A percentile compares a stretch with the other conserved stretches of the same genome.
Conservation (phyloP, 92 coral and sea anemone species). For the Phenganax marumi region DNA sequence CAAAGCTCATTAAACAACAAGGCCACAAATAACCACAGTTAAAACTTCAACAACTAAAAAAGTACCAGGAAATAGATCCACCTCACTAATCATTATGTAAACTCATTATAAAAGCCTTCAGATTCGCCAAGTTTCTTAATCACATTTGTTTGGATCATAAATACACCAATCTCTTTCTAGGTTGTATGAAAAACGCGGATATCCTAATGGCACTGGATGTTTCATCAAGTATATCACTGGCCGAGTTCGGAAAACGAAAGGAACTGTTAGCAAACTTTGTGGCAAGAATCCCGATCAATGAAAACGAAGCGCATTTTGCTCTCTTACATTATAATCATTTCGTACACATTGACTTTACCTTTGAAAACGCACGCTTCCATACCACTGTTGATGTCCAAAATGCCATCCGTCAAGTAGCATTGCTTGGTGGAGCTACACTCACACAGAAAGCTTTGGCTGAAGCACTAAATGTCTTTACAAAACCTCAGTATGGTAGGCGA, state of each 20-base stretch:
- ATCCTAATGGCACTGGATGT: constrained; percentile 38
- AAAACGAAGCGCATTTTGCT: constrained; percentile 37
- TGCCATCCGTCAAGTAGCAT: constrained; percentile 22
- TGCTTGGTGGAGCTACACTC: constrained; percentile 46
- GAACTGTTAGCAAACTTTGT: constrained; percentile 4
- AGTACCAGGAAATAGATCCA: background rate
- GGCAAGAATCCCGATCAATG: constrained; percentile 19
- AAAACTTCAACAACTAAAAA: background rate
- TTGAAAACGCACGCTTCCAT: constrained; percentile 29
- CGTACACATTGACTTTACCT: constrained; percentile 44
- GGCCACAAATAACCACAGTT: background rate
- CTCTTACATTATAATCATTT: constrained; percentile 53
- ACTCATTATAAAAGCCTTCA: background rate
- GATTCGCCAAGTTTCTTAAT: background rate
- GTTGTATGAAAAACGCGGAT: constrained; percentile 31
- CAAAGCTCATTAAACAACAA: background rate
- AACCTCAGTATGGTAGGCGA: constrained; percentile 29
- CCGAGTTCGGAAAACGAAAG: constrained; percentile 5
- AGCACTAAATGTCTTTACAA: constrained; percentile 10
- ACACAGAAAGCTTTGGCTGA: constrained; percentile 42
- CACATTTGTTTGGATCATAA: background rate
- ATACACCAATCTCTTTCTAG: background rate
- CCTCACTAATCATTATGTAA: too few relatives aligned
- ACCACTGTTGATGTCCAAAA: background rate
- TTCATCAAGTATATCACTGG: constrained; percentile 34